Conservation (phyloP, 2,888 invertebrate species). For the Lasioglossum zephyrum region DNA sequence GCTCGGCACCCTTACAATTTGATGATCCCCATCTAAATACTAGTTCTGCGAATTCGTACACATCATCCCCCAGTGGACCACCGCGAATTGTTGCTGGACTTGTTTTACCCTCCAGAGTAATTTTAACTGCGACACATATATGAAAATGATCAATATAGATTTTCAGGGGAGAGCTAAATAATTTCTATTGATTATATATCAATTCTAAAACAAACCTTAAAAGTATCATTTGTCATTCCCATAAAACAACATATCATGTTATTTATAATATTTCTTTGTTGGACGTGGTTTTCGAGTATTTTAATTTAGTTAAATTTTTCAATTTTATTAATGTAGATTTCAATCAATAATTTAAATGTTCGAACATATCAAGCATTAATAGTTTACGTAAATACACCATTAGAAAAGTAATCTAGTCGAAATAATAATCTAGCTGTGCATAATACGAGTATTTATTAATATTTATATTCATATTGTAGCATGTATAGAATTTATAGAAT, state of each 20-base stretch:
- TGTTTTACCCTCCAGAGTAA: constrained; percentile 65
- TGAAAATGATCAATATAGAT: neutral
- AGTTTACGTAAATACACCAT: too few relatives aligned
- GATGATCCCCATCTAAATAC: constrained; percentile 76
- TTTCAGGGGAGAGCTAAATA: neutral
- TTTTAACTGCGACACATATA: constrained; percentile 61
- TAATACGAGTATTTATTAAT: neutral
- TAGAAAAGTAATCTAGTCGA: neutral
- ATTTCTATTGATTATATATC: too few relatives aligned
- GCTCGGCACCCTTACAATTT: constrained; percentile 75
- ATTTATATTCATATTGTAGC: neutral
- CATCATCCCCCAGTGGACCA: constrained; percentile 69
- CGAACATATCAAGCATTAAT: too few relatives aligned
- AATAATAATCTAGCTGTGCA: neutral
- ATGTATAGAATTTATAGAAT: too few relatives aligned
- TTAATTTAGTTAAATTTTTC: too few relatives aligned
- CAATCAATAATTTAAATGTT: too few relatives aligned
- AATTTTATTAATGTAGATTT: too few relatives aligned
- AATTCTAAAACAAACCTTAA: too few relatives aligned
- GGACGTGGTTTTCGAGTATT: too few relatives aligned
- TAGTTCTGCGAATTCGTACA: constrained; percentile 70
- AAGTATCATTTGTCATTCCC: too few relatives aligned
- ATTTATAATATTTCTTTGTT: too few relatives aligned
- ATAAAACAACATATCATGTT: too few relatives aligned
- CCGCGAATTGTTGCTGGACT: constrained; percentile 64